phyloP scores from a whole-genome alignment of 2,113 vertebrate species.

The Notechis scutatus region DNA sequence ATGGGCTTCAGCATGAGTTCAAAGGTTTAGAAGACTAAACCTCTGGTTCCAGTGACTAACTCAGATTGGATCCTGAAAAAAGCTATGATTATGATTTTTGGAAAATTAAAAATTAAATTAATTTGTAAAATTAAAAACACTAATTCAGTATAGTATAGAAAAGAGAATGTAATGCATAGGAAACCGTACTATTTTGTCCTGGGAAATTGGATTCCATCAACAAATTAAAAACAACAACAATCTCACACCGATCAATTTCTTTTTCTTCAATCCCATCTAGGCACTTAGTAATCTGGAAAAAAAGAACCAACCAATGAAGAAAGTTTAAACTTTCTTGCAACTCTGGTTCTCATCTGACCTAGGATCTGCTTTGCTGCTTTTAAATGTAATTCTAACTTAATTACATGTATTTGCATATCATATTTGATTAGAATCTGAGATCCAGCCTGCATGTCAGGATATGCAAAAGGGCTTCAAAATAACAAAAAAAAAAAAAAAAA shows the following conservation, averaged over 20 bases:
- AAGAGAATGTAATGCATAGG: not conserved
- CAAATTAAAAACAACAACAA: not conserved
- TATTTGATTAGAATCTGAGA: not conserved
- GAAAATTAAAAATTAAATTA: not conserved
- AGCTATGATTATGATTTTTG: not conserved
- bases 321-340: not conserved
- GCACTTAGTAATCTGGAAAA: not conserved
- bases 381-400: not conserved
- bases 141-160: not conserved
- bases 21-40: no score
- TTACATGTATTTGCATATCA: not conserved
- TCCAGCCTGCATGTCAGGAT: not conserved
- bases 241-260: not conserved
- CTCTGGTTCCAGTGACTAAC: no score
- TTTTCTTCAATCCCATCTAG: not conserved
- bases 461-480: not conserved
- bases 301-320: not conserved
- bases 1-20: no score
- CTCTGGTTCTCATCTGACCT: not conserved
- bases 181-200: not conserved
- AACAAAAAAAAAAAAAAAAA: not conserved
- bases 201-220: not conserved
- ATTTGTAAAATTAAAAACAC: not conserved
- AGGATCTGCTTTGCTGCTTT: not conserved
- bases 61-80: no score